Evolutionary conservation across 2,113 vertebrate genomes (phyloP), one percentile per base, ranked within the genome.

Genomic region (Montifringilla adamsi): DNA sequence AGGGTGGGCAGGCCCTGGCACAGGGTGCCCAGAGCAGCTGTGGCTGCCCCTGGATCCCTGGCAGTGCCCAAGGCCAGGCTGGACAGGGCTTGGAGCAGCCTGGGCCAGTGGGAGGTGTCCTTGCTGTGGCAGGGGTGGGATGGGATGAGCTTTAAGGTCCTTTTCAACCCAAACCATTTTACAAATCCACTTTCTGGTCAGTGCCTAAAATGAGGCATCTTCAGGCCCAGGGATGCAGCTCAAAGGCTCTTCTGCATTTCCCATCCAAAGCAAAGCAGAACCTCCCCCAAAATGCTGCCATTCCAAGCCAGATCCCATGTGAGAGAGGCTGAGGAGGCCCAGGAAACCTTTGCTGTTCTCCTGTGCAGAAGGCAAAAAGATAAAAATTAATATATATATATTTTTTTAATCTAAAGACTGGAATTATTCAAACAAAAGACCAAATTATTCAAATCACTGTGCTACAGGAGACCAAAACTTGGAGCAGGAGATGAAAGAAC

Each of bases 61-160:
- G 58, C 12, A 80, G 67, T 67, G 77, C 0, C 69, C 87, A 24
- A 67, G 60, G 50, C 76, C 86, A 44, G 68, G 46, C 2, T 89
- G 84, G 73, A 68, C 4, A 4, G 44, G 56, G 46, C 13, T 16
- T 2, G 72, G 86, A 58, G 44, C 43, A 37, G 2, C 67, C 58
- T 81, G 76, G 68, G 68, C 27, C 3, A 2, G 37, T 19, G 76
- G 59, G 0, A 80, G 39, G 4, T 47, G 64, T 53, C 56, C 64
- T 28, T 62, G 47, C 22, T 15, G 30, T 24, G 44, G 44, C 27
- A 24, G 37, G 18, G 13, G 4, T 9, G 37, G 33, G 0, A 37
- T 0, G 0, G 16, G 11, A 15, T 46, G 50, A 1, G 0, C 8
- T 46, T 41, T 9, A 13, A 47, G 7, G 2, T 47, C 24, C 30